Conservation (phyloP, 2,888 invertebrate genomes). For the Sisyra nigra region DNA sequence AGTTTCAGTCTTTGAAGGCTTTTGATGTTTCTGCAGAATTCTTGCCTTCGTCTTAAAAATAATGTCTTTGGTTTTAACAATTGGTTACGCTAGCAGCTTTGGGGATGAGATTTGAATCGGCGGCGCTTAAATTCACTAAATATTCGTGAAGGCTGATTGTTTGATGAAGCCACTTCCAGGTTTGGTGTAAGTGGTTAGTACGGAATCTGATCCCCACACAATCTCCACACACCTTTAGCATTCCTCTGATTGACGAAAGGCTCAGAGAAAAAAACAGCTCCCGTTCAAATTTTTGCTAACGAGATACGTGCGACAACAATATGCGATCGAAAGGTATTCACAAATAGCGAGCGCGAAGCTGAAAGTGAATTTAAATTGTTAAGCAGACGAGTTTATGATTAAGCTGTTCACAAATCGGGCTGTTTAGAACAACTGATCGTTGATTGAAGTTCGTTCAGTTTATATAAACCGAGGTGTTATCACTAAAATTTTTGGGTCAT, state of each 20-base stretch:
- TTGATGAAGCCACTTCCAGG: conserved; percentile 91
- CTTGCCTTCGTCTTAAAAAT: conserved; percentile 4
- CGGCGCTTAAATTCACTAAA: conserved; percentile 62
- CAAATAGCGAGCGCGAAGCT: too few relatives aligned
- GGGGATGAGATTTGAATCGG: conserved; percentile 22
- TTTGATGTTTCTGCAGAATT: not conserved
- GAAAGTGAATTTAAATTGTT: too few relatives aligned
- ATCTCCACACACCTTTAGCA: conserved; percentile 53
- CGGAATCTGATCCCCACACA: conserved; percentile 81
- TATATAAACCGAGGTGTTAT: too few relatives aligned
- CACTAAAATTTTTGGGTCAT: too few relatives aligned
- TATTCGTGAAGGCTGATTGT: conserved; percentile 79
- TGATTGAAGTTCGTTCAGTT: too few relatives aligned
- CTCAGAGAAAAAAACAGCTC: conserved; percentile 15
- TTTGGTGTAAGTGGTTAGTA: conserved; percentile 77
- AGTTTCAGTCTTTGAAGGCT: not conserved
- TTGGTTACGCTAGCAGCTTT: too few relatives aligned
- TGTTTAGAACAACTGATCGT: too few relatives aligned
- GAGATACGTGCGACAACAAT: too few relatives aligned
- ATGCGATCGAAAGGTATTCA: too few relatives aligned
- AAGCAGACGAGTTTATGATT: too few relatives aligned
- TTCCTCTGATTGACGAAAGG: conserved; percentile 26
- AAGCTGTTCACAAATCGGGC: too few relatives aligned
- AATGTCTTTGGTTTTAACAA: conserved; percentile 1
- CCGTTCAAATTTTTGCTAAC: too few relatives aligned